phyloP scores from a whole-genome alignment of 2,113 vertebrate species.

The Oxyruncus cristatus region DNA sequence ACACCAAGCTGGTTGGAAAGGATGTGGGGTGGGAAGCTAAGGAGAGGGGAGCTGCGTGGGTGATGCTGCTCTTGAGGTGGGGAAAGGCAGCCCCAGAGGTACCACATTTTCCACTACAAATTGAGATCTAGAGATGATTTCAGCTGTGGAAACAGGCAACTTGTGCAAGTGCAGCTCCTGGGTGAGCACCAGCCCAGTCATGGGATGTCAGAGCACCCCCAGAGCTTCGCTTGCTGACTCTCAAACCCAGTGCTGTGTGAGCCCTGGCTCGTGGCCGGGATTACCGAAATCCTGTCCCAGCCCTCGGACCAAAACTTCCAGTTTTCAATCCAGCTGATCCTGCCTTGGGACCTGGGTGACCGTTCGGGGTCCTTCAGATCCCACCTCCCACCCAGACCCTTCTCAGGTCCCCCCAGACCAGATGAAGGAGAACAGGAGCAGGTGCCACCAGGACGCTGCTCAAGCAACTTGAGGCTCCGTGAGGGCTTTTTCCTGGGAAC shows the following conservation, averaged over 20 bases:
- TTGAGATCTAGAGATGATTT: not conserved
- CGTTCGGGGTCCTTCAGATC: not conserved
- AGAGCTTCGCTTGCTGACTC: not conserved
- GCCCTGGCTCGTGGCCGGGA: not conserved
- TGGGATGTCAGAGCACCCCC: not conserved
- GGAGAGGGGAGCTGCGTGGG: not conserved
- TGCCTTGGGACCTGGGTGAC: not conserved
- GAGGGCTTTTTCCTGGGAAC: not conserved
- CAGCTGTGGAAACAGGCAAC: not conserved
- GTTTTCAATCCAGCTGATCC: not conserved
- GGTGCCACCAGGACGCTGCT: not conserved
- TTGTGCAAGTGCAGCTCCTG: not conserved
- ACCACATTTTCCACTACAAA: not conserved
- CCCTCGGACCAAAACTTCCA: not conserved
- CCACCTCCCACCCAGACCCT: accelerated
- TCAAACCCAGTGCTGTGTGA: not conserved
- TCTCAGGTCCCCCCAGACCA: not conserved
- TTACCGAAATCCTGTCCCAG: not conserved
- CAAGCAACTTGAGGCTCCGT: not conserved
- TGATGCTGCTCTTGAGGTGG: not conserved
- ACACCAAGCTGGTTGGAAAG: not conserved
- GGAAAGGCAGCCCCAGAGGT: not conserved
- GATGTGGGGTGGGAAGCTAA: not conserved
- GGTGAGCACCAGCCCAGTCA: not conserved
- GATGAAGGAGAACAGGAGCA: not conserved